phyloP scores from a whole-genome alignment of 1,140 invertebrate genomes.

The Drosophila tristis region DNA sequence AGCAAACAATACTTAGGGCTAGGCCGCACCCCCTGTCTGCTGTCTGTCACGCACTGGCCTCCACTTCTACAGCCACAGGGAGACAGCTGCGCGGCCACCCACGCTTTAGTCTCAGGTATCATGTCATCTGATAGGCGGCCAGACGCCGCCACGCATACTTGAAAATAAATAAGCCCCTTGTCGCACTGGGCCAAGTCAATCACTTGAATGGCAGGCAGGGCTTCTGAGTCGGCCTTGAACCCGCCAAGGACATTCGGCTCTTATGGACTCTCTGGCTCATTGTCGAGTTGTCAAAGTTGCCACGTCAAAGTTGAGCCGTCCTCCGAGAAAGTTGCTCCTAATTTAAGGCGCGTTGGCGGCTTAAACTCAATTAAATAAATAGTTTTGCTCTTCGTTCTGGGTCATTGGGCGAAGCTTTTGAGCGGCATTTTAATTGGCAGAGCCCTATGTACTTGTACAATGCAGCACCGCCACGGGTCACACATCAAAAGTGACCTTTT shows the following conservation, averaged over 20 bases:
- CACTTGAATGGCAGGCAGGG: constrained; percentile 39
- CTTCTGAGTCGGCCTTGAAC: constrained; percentile 39
- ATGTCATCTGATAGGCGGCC: constrained; percentile 10
- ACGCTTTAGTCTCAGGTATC: constrained; percentile 6
- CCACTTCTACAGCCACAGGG: neutral
- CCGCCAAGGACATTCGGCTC: constrained; percentile 35
- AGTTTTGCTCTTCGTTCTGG: constrained; percentile 20
- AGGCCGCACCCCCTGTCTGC: constrained; percentile 26
- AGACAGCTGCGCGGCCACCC: constrained; percentile 27
- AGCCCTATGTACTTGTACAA: constrained; percentile 22
- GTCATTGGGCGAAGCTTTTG: constrained; percentile 35
- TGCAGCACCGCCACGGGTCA: constrained; percentile 31
- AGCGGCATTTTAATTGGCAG: constrained; percentile 59
- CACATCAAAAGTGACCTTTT: constrained; percentile 59
- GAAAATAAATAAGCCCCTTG: constrained; percentile 44
- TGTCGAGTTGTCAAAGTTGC: constrained; percentile 84
- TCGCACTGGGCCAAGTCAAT: constrained; percentile 54
- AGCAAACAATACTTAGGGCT: constrained; percentile 22
- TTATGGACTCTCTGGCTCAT: constrained; percentile 77
- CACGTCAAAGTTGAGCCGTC: constrained; percentile 83
- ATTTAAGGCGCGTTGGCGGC: constrained; percentile 47
- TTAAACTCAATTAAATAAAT: constrained; percentile 74
- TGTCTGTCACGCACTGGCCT: constrained; percentile 31
- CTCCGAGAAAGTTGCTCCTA: constrained; percentile 53
- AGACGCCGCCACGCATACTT: constrained; percentile 27